Evolutionary conservation across 2,113 vertebrate species (phyloP), one percentile per base, ranked within the genome.

Genomic region (Oreochromis niloticus): DNA sequence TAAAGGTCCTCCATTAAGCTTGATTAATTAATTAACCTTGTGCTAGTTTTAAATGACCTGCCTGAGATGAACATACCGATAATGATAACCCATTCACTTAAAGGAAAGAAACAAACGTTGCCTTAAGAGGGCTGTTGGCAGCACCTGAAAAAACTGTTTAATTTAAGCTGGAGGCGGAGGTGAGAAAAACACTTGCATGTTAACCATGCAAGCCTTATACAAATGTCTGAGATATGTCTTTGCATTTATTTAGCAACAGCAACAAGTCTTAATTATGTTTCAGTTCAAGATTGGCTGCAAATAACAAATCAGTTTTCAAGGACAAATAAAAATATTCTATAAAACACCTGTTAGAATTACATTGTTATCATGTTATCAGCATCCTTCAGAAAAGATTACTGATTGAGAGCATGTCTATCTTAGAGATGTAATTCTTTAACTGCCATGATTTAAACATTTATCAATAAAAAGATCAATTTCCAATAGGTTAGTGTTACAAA

Each of bases 21-120:
- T 88, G 92, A 95, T 95, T 91, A 86, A 95, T 94, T 91, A 92
- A 95, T 94, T 92, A 95, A 89, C 92, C 91, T 89, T 85, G 68
- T 83, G 41, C 85, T 91, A 50, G 85, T 84, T 88, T 92, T 80
- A 93, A 93, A 89, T 94, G 93, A 89, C 92, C 89, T 87, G 88
- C 48, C 83, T 86, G 43, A 83, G 88, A 92, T 94, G 73, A 81
- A 87, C 87, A 91, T 75, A 75, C 84, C 89, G 88, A 92, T 91
- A 88, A 94, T 94, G 91, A 92, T 89, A 90, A 88, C 66, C 68
- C 83, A 85, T 85, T 83, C 54, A 88, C 80, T 92, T 87, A 87
- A 83, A 87, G 87, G 56, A 85, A 59, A 75, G 80, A 81, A 86
- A 93, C 81, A 87, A 81, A 85, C 11, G 4, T 3, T 82, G 79